A percentile compares a stretch with the other conserved stretches of the same genome.
These are phyloP conservation scores for Lasioglossum zephyrum DNA, from an alignment of 2,888 invertebrate genomes.

Conservation along the genomic window DNA sequence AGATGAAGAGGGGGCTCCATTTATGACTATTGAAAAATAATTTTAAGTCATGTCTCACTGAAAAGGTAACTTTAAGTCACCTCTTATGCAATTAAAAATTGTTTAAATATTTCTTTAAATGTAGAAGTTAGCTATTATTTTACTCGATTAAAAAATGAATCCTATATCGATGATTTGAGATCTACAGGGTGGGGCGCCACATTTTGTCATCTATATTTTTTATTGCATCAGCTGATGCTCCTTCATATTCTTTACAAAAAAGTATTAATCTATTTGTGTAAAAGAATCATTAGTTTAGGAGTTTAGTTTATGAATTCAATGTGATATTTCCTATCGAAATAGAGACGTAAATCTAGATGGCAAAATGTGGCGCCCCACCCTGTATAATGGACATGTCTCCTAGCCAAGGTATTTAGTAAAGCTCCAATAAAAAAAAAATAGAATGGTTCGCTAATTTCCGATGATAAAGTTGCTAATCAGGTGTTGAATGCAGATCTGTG, in stretches of 20 bases:
- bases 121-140: not conserved
- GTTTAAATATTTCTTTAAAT: not conserved
- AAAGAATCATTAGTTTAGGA: too few relatives aligned
- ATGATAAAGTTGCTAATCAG: conserved; percentile 4
- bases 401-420: not conserved
- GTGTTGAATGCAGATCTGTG: not conserved
- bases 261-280: too few relatives aligned
- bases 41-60: not conserved
- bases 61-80: not conserved
- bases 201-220: too few relatives aligned
- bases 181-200: too few relatives aligned
- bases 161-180: not conserved
- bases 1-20: not conserved
- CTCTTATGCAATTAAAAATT: not conserved
- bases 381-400: too few relatives aligned
- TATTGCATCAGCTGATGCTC: too few relatives aligned
- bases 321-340: too few relatives aligned
- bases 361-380: too few relatives aligned
- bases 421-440: not conserved
- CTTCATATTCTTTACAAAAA: too few relatives aligned
- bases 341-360: too few relatives aligned
- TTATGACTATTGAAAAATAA: not conserved
- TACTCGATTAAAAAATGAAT: not conserved
- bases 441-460: conserved; percentile 1
- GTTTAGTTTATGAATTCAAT: too few relatives aligned